These are phyloP conservation scores for Drosophila mayri DNA, from an alignment of 1,140 invertebrate genomes.

Conservation along the genomic window DNA sequence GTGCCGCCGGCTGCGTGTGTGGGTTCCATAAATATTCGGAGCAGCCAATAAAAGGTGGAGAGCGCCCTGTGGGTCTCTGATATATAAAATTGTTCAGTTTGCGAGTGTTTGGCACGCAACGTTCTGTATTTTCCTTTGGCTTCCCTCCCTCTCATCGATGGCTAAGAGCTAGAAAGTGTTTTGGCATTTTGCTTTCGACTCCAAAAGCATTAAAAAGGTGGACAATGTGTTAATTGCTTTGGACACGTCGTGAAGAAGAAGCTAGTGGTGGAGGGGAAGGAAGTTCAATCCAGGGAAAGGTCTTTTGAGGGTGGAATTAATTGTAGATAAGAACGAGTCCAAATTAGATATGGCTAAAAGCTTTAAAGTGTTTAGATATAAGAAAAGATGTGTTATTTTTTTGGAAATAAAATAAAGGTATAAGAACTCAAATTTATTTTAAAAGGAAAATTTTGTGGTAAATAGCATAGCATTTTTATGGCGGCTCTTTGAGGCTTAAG, in stretches of 20 bases:
- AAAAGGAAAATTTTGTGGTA: neutral
- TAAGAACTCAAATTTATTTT: neutral
- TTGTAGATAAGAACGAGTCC: slow-evolving; percentile 7
- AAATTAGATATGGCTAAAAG: slow-evolving; percentile 15
- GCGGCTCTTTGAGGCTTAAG: neutral
- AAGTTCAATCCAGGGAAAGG: neutral
- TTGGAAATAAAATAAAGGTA: neutral
- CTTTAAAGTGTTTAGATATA: neutral
- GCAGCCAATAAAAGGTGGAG: slow-evolving; percentile 57
- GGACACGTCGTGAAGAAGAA: slow-evolving; percentile 59
- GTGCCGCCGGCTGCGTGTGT: slow-evolving; percentile 67
- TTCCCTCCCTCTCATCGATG: slow-evolving; percentile 25
- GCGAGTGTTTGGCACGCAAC: slow-evolving; percentile 73
- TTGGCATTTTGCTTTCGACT: slow-evolving; percentile 50
- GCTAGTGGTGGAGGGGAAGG: neutral
- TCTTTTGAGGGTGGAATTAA: neutral
- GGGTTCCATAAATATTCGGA: slow-evolving; percentile 63
- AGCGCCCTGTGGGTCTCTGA: slow-evolving; percentile 18
- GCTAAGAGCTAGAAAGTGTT: slow-evolving; percentile 67
- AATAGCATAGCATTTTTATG: neutral
- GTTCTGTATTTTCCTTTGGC: slow-evolving; percentile 1
- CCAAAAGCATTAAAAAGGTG: slow-evolving; percentile 64
- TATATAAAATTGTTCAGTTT: slow-evolving; percentile 72
- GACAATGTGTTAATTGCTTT: slow-evolving; percentile 81
- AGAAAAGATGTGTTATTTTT: neutral